Percentiles rank a stretch among this genome's conserved stretches.
Conservation (phyloP, 2,797 vertebrate genomes). For the Triplophysa yarkandensis region DNA sequence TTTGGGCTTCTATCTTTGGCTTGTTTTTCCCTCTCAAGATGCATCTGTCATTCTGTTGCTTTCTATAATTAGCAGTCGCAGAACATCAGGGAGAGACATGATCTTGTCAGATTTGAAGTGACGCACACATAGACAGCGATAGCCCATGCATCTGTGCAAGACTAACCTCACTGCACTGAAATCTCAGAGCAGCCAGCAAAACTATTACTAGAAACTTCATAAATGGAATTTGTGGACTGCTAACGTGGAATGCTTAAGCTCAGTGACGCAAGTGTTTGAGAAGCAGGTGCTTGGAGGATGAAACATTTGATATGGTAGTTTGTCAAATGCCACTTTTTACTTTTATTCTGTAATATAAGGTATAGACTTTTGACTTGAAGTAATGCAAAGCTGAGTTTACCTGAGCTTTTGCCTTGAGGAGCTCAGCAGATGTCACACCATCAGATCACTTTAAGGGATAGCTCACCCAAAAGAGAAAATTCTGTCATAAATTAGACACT, state of each 20-base stretch:
- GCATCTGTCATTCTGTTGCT: slow-evolving; percentile 54
- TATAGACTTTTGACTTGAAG: no score
- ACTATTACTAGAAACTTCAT: neutral
- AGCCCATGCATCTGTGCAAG: slow-evolving; percentile 20
- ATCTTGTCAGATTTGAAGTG: slow-evolving; percentile 18
- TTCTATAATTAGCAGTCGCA: slow-evolving; percentile 54
- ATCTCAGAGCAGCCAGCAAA: slow-evolving; percentile 12
- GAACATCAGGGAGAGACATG: slow-evolving; percentile 52
- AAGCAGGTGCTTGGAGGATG: neutral
- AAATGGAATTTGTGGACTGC: neutral
- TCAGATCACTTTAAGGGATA: slow-evolving; percentile 26
- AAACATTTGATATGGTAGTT: neutral
- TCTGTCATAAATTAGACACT: no score
- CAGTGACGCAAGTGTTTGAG: neutral
- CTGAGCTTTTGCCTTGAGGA: slow-evolving; percentile 1
- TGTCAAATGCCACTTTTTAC: neutral
- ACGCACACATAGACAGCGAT: neutral
- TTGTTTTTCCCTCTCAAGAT: slow-evolving; percentile 33
- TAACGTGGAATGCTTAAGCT: neutral
- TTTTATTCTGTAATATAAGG: no score
- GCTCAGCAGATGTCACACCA: neutral
- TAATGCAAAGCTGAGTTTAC: no score
- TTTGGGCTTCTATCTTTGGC: slow-evolving; percentile 46
- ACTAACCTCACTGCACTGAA: slow-evolving; percentile 19
- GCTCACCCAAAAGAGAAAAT: no score